Evolutionary conservation across 2,797 vertebrate genomes (phyloP), one percentile per base, ranked within the genome.

Genomic region (Thalassophryne amazonica): DNA sequence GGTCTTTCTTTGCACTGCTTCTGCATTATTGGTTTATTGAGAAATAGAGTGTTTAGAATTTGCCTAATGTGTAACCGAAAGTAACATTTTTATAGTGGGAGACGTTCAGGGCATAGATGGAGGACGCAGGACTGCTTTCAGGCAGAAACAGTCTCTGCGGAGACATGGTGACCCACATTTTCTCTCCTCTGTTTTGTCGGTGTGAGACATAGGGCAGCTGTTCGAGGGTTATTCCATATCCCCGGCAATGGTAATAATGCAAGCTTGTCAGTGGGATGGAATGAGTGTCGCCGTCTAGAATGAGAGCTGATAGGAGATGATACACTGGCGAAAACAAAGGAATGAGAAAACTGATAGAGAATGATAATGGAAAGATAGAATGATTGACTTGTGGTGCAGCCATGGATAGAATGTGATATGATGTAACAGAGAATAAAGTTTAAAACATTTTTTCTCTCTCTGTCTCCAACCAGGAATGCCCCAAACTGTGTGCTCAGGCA

Each of bases 381-480:
- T n/a, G n/a, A n/a, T n/a, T n/a, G n/a, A n/a, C n/a, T n/a, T n/a
- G n/a, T n/a, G n/a, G n/a, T n/a, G n/a, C n/a, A n/a, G n/a, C n/a
- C n/a, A n/a, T n/a, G n/a, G n/a, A n/a, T n/a, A n/a, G n/a, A n/a
- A n/a, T n/a, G n/a, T n/a, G n/a, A n/a, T n/a, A n/a, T n/a, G n/a
- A n/a, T n/a, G n/a, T n/a, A n/a, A n/a, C n/a, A n/a, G n/a, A n/a
- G n/a, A n/a, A n/a, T n/a, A 21, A 22, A 4, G 7, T 7, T 4
- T 22, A 69, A 41, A 4, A 2, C 20, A 2, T 60, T 13, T 36
- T 14, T 22, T n/a, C 12, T 30, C 18, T 60, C 5, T 76, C 33
- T 53, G 7, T 71, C 4, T 82, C 28, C 45, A 94, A 93, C 87
- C 80, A 91, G 92, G 90, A 89, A 95, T 94, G 93, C 93, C 93